Evolutionary conservation across 2,797 vertebrate genomes (phyloP), one percentile per base, ranked within the genome.

Genomic region (Esox lucius): DNA sequence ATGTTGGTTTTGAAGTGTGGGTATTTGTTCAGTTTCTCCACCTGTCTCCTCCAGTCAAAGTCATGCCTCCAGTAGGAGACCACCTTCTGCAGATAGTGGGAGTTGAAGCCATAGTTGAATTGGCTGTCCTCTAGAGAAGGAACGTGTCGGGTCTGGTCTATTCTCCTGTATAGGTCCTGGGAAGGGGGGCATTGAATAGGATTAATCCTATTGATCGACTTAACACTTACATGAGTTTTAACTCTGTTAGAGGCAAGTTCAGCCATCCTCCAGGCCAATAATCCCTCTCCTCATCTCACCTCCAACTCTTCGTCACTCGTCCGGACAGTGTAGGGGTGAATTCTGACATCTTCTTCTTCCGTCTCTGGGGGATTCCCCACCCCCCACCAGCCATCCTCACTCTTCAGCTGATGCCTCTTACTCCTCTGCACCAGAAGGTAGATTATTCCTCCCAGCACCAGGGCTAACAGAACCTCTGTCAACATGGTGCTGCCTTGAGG

Each of bases 101-200:
- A 94, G 89, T 95, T 96, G 82, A 97, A 95, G 74, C 96, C 96
- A 0, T 97, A 97, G 70, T 95, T 76, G 80, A 97, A 97, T 81
- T 91, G 89, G 0, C 94, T 93, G 78, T 94, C 93, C 76, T 96
- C 95, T 77, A 97, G 79, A 0, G 94, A 92, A 0, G 91, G 78
- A 1, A 94, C 74, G 0, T 93, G 91, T 1, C 95, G 94, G 0
- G 92, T 93, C 48, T 84, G 91, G 71, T 96, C 96, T 24, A 97
- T 90, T 48, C 95, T 93, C 2, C 15, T 78, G 81, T 95, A 84
- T 5, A 97, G 88, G 81, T 97, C 95, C 96, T 97, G 85, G 1
- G 17, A 75, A 42, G 67, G 62, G 28, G 35, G 35, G 33, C 4
- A 66, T 35, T 66, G 64, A 66, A 28, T 31, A 16, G 9, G 62